These are phyloP conservation scores for Oxycera nigricornis DNA, from an alignment of 2,888 invertebrate species.

Conservation along the genomic window DNA sequence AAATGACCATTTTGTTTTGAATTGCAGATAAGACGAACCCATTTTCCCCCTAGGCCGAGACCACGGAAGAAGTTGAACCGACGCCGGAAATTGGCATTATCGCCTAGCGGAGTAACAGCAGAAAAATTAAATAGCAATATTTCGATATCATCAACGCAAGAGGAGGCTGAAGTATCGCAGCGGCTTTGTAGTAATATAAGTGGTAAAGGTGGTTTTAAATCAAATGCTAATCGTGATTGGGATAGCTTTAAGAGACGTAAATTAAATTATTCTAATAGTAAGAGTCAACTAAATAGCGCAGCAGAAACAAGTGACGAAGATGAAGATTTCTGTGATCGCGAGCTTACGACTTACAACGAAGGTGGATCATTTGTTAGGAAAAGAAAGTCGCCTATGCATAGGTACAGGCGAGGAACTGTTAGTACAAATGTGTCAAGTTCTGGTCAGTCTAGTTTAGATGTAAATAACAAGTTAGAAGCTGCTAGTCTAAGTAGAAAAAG, in stretches of 20 bases:
- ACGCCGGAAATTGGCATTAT: neutral
- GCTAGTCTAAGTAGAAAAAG: constrained; percentile 40
- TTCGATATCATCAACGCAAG: neutral
- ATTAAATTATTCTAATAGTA: constrained; percentile 41
- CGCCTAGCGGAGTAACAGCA: neutral
- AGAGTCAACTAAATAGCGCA: constrained; percentile 44
- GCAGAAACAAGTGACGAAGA: constrained; percentile 47
- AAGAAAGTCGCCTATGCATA: constrained; percentile 26
- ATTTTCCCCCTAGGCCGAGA: constrained; percentile 72
- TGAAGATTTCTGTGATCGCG: constrained; percentile 31
- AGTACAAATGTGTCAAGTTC: constrained; percentile 45
- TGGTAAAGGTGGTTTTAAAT: constrained; percentile 26
- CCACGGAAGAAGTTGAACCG: constrained; percentile 52
- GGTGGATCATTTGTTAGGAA: constrained; percentile 25
- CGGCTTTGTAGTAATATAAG: neutral
- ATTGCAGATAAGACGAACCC: constrained; percentile 69
- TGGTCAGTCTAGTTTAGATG: constrained; percentile 38
- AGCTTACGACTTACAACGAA: neutral
- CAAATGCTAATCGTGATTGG: constrained; percentile 7
- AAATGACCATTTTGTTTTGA: too few species aligned
- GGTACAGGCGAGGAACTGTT: constrained; percentile 27
- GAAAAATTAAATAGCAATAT: neutral
- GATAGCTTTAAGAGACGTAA: constrained; percentile 39
- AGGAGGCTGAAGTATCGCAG: neutral
- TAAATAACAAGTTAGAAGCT: constrained; percentile 33